phyloP scores from a whole-genome alignment of 1,140 invertebrate species.

The Hormaphis cornu region DNA sequence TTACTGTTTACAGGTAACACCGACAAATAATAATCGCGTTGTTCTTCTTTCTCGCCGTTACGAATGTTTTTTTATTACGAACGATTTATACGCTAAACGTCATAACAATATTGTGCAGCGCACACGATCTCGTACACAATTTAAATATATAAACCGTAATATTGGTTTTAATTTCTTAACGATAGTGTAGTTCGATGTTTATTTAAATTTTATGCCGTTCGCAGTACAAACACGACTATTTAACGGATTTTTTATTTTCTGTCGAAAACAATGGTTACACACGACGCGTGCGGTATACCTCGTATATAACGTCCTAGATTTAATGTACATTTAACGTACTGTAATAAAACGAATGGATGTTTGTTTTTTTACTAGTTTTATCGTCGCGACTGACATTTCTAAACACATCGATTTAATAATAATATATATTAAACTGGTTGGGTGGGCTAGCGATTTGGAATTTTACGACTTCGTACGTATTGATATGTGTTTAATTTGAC shows the following conservation, averaged over 20 bases:
- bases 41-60: too few species aligned
- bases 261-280: neutral
- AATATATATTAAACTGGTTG: conserved; percentile 9
- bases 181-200: neutral
- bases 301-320: neutral
- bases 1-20: too few species aligned
- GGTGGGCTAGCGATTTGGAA: neutral
- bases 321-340: neutral
- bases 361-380: neutral
- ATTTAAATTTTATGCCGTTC: neutral
- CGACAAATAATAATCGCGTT: too few species aligned
- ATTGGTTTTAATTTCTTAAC: neutral
- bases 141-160: neutral
- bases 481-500: neutral
- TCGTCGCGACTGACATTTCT: neutral
- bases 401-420: too few species aligned
- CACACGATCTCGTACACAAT: too few species aligned
- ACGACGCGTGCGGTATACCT: too few species aligned
- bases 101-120: too few species aligned
- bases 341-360: neutral
- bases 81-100: too few species aligned
- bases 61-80: too few species aligned
- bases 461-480: neutral
- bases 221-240: neutral
- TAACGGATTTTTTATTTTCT: too few species aligned